These are phyloP conservation scores for Pseudomyrmex pallidus DNA, from an alignment of 1,140 invertebrate genomes.

Conservation along the genomic window DNA sequence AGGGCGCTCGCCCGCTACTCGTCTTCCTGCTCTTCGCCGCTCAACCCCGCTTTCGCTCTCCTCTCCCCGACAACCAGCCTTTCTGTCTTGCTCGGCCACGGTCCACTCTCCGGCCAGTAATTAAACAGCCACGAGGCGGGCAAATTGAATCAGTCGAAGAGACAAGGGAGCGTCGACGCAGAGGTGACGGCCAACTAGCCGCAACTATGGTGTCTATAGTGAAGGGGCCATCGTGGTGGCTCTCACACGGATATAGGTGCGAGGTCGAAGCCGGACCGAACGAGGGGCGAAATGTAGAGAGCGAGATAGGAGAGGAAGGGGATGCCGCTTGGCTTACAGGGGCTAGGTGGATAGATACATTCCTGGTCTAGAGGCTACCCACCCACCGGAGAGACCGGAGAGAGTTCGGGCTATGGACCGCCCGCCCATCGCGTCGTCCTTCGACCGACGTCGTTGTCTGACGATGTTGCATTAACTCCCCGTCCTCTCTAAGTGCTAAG, in stretches of 20 bases:
- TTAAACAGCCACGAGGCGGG: conserved; percentile 85
- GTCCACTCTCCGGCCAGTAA: conserved; percentile 84
- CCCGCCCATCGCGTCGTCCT: conserved; percentile 69
- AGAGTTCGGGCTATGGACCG: conserved; percentile 70
- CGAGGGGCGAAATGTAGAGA: conserved; percentile 56
- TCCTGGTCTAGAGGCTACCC: conserved; percentile 63
- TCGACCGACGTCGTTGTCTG: conserved; percentile 69
- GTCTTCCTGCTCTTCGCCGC: conserved; percentile 46
- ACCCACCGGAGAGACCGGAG: conserved; percentile 64
- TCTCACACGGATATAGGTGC: conserved; percentile 62
- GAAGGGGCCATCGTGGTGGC: conserved; percentile 69
- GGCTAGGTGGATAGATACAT: conserved; percentile 71
- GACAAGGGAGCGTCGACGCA: conserved; percentile 84
- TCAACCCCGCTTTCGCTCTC: conserved; percentile 12
- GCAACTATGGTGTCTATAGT: conserved; percentile 83
- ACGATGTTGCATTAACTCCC: conserved; percentile 82
- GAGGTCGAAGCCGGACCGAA: conserved; percentile 56
- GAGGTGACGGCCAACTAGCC: conserved; percentile 85
- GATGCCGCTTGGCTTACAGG: conserved; percentile 55
- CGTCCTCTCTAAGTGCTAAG: conserved; percentile 83
- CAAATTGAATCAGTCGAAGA: conserved; percentile 85
- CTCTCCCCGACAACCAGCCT: conserved; percentile 43
- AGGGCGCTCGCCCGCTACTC: conserved; percentile 42
- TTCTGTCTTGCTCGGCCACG: conserved; percentile 68
- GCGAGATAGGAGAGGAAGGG: conserved; percentile 38